phyloP scores from a whole-genome alignment of 2,113 vertebrate species.

The Strix aluco region DNA sequence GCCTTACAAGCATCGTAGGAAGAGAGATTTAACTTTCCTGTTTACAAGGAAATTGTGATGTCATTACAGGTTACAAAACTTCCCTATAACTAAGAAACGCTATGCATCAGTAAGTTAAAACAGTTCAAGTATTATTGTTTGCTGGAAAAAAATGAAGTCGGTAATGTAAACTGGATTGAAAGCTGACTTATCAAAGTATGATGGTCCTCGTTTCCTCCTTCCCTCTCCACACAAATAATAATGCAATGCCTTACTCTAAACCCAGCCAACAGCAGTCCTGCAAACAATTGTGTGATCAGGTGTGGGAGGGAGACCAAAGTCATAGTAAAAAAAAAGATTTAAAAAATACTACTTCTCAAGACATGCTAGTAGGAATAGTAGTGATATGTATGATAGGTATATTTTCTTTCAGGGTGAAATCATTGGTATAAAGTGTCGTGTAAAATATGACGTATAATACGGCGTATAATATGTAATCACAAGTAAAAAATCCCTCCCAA shows the following conservation, averaged over 20 bases:
- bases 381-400: neutral
- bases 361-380: neutral
- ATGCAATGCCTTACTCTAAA: neutral
- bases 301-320: neutral
- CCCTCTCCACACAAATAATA: conserved; percentile 5
- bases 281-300: neutral
- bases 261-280: neutral
- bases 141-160: neutral
- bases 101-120: neutral
- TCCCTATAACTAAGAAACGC: neutral
- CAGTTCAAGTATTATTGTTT: neutral
- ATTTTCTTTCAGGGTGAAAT: neutral
- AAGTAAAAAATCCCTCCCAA: neutral
- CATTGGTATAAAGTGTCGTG: neutral
- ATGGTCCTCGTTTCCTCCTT: neutral
- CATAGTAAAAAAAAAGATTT: neutral
- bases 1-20: neutral
- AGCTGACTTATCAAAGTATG: neutral
- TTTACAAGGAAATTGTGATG: neutral
- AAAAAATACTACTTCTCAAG: neutral
- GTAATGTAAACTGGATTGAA: neutral
- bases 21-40: conserved; percentile 9
- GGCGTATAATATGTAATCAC: neutral
- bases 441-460: neutral
- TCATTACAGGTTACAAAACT: neutral